phyloP scores from a whole-genome alignment of 2,113 vertebrate genomes.

The Hemicordylus capensis region DNA sequence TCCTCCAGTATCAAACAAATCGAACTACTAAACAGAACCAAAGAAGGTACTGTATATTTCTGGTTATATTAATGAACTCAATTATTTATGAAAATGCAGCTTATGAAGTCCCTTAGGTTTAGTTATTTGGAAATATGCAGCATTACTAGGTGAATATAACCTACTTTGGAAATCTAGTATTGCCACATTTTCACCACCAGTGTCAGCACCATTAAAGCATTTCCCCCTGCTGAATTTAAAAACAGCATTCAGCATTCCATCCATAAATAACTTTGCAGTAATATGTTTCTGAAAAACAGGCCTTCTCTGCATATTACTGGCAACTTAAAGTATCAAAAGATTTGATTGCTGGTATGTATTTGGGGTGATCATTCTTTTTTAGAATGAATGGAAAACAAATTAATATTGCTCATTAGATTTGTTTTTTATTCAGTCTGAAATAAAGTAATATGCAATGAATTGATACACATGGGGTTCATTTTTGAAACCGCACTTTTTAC shows the following conservation, averaged over 20 bases:
- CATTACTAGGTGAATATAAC: accelerated
- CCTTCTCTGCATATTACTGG: not conserved
- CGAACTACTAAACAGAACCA: not conserved
- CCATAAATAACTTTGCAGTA: accelerated
- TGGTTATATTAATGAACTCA: not conserved
- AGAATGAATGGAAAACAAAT: not conserved
- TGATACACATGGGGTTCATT: too few species aligned
- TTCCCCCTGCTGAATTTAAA: not conserved
- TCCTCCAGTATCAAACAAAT: not conserved
- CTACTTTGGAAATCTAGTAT: not conserved
- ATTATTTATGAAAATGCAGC: accelerated
- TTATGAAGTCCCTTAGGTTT: not conserved
- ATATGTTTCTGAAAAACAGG: not conserved
- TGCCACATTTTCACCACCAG: not conserved
- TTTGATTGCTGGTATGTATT: not conserved
- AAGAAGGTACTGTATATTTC: not conserved
- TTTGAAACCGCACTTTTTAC: too few species aligned
- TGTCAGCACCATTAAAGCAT: not conserved
- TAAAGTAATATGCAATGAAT: too few species aligned
- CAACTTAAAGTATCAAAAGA: not conserved
- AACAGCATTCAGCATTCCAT: not conserved
- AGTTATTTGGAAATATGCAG: accelerated
- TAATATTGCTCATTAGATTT: not conserved
- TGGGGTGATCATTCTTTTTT: not conserved
- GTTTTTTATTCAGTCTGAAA: too few species aligned